These are phyloP conservation scores for Drosophila suboccidentalis DNA, from an alignment of 2,888 invertebrate genomes.

Conservation along the genomic window DNA sequence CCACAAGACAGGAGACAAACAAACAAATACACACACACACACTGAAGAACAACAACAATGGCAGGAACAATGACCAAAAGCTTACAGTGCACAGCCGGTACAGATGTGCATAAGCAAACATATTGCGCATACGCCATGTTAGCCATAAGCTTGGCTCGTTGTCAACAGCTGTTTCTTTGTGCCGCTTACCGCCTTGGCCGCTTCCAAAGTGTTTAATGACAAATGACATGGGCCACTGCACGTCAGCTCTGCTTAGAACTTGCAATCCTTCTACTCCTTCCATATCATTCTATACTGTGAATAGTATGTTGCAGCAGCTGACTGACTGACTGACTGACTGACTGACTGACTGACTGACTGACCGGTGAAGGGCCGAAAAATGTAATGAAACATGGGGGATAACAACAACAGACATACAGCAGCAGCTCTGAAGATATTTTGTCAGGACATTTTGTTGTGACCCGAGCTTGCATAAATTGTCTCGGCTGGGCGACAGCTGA, in stretches of 20 bases:
- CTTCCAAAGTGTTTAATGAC: conserved; percentile 76
- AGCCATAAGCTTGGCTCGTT: conserved; percentile 78
- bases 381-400: conserved; percentile 73
- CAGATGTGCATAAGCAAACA: conserved; percentile 68
- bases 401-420: conserved; percentile 7
- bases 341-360: conserved; percentile 57
- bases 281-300: conserved; percentile 3
- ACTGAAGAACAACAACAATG: conserved; percentile 8
- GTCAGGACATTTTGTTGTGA: conserved; percentile 51
- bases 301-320: conserved; percentile 19
- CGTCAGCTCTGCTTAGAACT: conserved; percentile 21
- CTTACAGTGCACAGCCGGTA: conserved; percentile 41
- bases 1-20: conserved; percentile 33
- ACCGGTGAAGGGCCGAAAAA: conserved; percentile 52
- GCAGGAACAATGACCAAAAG: conserved; percentile 38
- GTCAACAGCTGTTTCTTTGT: conserved; percentile 75
- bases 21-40: neutral
- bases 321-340: no score
- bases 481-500: conserved; percentile 65
- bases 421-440: neutral
- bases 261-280: conserved; percentile 15
- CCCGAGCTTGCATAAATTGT: conserved; percentile 74
- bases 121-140: conserved; percentile 82
- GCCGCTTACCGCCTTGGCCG: conserved; percentile 14
- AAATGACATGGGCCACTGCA: conserved; percentile 75